Percentiles rank a stretch among this genome's conserved stretches.
These are phyloP conservation scores for Acanthornis magna DNA, from an alignment of 2,797 vertebrate genomes.

Conservation along the genomic window DNA sequence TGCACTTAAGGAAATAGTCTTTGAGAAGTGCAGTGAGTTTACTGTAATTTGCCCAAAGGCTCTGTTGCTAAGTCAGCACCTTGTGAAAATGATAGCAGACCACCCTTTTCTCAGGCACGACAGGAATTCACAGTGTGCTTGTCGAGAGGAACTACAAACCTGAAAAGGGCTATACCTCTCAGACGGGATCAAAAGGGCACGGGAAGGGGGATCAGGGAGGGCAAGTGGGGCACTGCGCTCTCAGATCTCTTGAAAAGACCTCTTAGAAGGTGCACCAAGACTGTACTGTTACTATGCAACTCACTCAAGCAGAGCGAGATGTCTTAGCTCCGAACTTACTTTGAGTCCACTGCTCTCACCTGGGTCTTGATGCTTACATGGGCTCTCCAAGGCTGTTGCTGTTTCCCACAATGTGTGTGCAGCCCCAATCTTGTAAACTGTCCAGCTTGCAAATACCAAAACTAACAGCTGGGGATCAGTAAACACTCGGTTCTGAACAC, in stretches of 20 bases:
- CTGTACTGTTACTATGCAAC: background rate
- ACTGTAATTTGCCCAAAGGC: background rate
- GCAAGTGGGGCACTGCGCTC: fast-evolving
- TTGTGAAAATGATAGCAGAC: background rate
- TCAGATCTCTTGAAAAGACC: background rate
- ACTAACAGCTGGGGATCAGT: background rate
- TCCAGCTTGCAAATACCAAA: background rate
- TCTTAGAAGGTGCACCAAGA: background rate
- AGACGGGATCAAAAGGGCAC: background rate
- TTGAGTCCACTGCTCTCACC: background rate
- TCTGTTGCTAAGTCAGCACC: background rate
- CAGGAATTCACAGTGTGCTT: background rate
- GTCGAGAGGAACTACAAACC: background rate
- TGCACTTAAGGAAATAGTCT: background rate
- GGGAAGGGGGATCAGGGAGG: background rate
- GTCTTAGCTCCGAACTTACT: background rate
- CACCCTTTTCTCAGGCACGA: background rate
- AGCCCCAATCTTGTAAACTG: background rate
- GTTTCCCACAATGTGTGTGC: background rate
- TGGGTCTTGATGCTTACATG: background rate
- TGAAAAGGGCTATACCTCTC: background rate
- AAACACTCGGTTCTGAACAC: background rate
- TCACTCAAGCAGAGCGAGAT: background rate
- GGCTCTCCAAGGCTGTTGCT: background rate
- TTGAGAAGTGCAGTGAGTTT: slow-evolving; percentile 6